phyloP scores from a whole-genome alignment of 2,888 invertebrate species.

The Hypolimnas misippus region DNA sequence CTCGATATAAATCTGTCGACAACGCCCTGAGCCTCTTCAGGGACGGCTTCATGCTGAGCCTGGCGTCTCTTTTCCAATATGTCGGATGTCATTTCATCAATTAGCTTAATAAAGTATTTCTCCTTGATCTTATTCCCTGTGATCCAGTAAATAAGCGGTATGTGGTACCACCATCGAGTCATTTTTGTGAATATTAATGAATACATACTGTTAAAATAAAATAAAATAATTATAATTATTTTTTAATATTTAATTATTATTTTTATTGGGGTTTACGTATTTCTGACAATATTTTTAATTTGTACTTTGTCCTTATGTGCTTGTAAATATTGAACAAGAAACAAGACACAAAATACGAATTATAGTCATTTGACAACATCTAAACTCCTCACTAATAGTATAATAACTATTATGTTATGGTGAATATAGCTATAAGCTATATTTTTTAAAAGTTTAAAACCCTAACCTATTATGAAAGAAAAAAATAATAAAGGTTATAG shows the following conservation, averaged over 20 bases:
- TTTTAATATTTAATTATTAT: not conserved
- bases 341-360: no score
- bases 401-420: no score
- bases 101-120: slow-evolving; percentile 44
- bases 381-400: no score
- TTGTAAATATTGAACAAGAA: no score
- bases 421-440: no score
- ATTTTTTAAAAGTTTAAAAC: no score
- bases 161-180: slow-evolving; percentile 69
- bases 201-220: slow-evolving; percentile 57
- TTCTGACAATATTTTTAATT: no score
- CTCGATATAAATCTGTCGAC: slow-evolving; percentile 64
- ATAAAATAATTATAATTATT: not conserved
- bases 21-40: slow-evolving; percentile 56
- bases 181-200: slow-evolving; percentile 60
- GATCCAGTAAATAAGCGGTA: slow-evolving; percentile 62
- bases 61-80: slow-evolving; percentile 55
- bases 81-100: slow-evolving; percentile 56
- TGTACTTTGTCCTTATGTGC: no score
- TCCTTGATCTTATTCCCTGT: slow-evolving; percentile 52
- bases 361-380: no score
- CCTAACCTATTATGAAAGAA: no score
- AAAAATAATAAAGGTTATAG: no score
- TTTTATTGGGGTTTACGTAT: no score
- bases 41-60: slow-evolving; percentile 43